phyloP scores from a whole-genome alignment of 1,140 invertebrate species.

The Drosophila kikkawai region DNA sequence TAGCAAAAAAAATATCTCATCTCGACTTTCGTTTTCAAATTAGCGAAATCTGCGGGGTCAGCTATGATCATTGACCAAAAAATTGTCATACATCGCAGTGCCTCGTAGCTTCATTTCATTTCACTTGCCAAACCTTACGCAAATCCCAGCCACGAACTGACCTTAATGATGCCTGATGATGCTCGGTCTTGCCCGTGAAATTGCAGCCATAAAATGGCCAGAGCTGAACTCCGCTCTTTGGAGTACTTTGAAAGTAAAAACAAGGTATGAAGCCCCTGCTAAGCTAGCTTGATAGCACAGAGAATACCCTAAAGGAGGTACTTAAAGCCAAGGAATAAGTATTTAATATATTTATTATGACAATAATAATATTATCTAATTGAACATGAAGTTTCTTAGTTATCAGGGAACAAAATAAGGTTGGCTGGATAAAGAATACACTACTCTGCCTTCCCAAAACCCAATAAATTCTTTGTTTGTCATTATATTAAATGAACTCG shows the following conservation, averaged over 20 bases:
- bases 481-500: neutral
- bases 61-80: constrained; percentile 48
- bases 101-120: constrained; percentile 34
- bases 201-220: constrained; percentile 63
- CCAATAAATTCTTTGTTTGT: neutral
- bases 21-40: constrained; percentile 61
- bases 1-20: constrained; percentile 10
- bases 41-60: constrained; percentile 59
- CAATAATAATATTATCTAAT: neutral
- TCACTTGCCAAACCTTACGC: constrained; percentile 59
- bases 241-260: constrained; percentile 71
- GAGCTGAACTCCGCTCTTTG: constrained; percentile 15
- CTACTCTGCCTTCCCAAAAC: neutral
- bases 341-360: too few relatives aligned
- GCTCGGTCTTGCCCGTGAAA: constrained; percentile 65
- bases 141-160: constrained; percentile 65
- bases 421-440: too few relatives aligned
- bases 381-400: neutral
- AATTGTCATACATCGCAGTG: constrained; percentile 54
- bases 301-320: neutral
- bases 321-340: too few relatives aligned
- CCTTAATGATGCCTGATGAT: constrained; percentile 78
- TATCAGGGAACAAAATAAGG: neutral
- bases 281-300: neutral
- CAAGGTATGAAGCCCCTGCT: constrained; percentile 16